Conservation (phyloP, 2,888 invertebrate species). For the Idaea dimidiata region DNA sequence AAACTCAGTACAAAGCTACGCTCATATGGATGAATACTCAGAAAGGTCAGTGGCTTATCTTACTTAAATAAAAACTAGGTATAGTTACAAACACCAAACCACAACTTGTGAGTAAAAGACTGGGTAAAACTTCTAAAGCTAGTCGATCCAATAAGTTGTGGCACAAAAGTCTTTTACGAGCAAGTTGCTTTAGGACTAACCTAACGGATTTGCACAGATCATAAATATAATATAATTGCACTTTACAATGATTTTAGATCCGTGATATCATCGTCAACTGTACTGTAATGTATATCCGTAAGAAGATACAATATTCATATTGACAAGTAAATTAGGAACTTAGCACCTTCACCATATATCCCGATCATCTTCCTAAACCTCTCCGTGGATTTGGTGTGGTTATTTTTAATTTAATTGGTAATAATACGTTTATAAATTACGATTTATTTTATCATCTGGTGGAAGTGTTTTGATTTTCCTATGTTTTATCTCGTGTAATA, state of each 20-base stretch:
- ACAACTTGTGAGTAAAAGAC: slow-evolving; percentile 66
- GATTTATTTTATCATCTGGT: slow-evolving; percentile 76
- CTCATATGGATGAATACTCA: slow-evolving; percentile 98
- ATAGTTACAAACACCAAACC: slow-evolving; percentile 66
- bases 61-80: slow-evolving; percentile 28
- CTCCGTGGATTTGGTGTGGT: slow-evolving; percentile 81
- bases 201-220: slow-evolving; percentile 66
- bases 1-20: slow-evolving; percentile 98
- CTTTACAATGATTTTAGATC: slow-evolving; percentile 73
- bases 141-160: slow-evolving; percentile 14
- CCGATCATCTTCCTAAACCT: slow-evolving; percentile 76
- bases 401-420: slow-evolving; percentile 71
- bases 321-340: slow-evolving; percentile 62
- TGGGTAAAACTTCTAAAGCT: slow-evolving; percentile 41
- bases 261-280: slow-evolving; percentile 65
- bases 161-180: slow-evolving; percentile 58
- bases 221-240: slow-evolving; percentile 70
- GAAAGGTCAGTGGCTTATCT: slow-evolving; percentile 91
- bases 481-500: slow-evolving; percentile 71
- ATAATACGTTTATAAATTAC: slow-evolving; percentile 61
- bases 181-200: slow-evolving; percentile 61
- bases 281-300: slow-evolving; percentile 62
- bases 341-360: slow-evolving; percentile 75
- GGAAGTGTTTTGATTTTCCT: slow-evolving; percentile 81
- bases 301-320: slow-evolving; percentile 61